Evolutionary conservation across 2,113 vertebrate species (phyloP).

Genomic region (Cyprinodon tularosa): DNA sequence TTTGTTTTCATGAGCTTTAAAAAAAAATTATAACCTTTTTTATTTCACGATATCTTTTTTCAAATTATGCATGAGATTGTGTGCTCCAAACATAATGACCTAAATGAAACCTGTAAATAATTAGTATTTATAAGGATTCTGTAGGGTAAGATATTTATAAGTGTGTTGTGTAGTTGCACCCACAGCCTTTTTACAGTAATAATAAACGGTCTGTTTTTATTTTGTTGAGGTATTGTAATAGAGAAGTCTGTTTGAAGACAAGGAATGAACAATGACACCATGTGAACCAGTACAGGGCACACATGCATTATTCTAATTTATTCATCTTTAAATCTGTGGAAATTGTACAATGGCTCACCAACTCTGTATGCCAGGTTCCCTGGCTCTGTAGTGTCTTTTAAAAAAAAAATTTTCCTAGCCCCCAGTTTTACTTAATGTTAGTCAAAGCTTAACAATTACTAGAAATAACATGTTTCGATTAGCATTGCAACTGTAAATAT

Average conservation of each 20-base stretch:
- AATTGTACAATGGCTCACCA: slow-evolving; percentile 49
- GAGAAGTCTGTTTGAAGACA: slow-evolving; percentile 41
- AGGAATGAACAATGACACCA: slow-evolving; percentile 50
- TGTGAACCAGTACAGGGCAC: slow-evolving; percentile 44
- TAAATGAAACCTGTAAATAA: slow-evolving; percentile 38
- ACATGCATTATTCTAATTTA: slow-evolving; percentile 63
- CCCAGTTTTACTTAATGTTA: background rate
- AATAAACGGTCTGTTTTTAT: slow-evolving; percentile 47
- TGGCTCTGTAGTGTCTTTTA: slow-evolving; percentile 7
- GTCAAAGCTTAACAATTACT: background rate
- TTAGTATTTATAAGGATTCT: slow-evolving; percentile 64
- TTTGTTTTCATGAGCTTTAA: background rate
- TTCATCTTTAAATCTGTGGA: slow-evolving; percentile 51
- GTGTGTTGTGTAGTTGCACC: slow-evolving; percentile 49
- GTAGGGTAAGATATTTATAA: slow-evolving; percentile 56
- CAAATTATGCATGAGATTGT: slow-evolving; percentile 22
- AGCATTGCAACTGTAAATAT: background rate
- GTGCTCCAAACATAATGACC: slow-evolving; percentile 5
- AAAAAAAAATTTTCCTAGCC: too few relatives aligned
- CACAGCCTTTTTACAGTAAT: slow-evolving; percentile 60
- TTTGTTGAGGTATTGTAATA: slow-evolving; percentile 45
- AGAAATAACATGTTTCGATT: background rate
- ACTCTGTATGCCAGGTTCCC: slow-evolving; percentile 7
- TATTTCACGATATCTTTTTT: slow-evolving; percentile 23
- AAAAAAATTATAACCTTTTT: slow-evolving; percentile 2